Evolutionary conservation across 2,888 invertebrate species (phyloP), one percentile per base, ranked within the genome.

Genomic region (Uropetala carovei): DNA sequence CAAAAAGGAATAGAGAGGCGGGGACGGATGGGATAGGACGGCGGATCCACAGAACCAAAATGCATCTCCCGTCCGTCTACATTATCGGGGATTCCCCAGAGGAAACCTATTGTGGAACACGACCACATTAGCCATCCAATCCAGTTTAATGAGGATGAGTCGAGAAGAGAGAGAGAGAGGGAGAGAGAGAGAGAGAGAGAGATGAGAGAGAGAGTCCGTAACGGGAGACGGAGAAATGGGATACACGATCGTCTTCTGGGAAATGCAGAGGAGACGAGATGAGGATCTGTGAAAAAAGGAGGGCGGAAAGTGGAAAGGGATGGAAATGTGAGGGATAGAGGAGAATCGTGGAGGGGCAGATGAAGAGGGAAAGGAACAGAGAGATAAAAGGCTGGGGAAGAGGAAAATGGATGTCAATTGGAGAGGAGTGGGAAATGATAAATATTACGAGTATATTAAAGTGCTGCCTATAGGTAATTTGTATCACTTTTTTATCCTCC

Each of bases 71-170:
- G 11, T n/a, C 10, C n/a, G 11, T 68, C 68, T 5, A n/a, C 16
- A n/a, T 22, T n/a, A 11, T 68, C n/a, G 16, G 68, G n/a, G 43
- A 43, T 3, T 43, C 43, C 43, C 43, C 43, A 5, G 43, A 43
- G 43, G 43, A 43, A 43, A 43, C 43, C 43, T 43, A 43, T 43
- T 43, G 43, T 14, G 43, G 57, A 57, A 83, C 56, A 18, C 56
- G 83, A 58, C 18, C 60, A 16, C 30, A 86, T 60, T 60, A 86
- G 86, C 68, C 68, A 22, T 68, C 75, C 75, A 75, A 75, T 75
- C 27, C 75, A 14, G 22, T 75, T 89, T 89, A 89, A 89, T 60
- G 68, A 64, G 59, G 85, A 60, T 10, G 18, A 16, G 43, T 5
- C 43, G 43, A 5, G 43, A 43, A 43, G 43, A 43, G 43, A n/a